Conservation (phyloP, 2,113 vertebrate genomes). For the Erythrolamprus reginae region DNA sequence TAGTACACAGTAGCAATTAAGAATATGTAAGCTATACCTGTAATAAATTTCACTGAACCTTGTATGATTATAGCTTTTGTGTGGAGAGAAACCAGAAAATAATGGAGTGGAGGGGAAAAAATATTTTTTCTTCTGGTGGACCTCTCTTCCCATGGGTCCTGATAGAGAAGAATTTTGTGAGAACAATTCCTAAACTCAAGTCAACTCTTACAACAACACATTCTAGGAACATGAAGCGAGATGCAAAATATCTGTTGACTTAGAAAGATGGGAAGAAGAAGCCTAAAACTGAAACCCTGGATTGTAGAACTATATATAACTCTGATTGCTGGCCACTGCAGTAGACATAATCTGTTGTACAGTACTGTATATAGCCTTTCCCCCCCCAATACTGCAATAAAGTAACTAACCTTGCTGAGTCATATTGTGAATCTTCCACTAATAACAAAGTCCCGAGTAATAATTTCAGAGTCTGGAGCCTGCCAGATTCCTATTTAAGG, state of each 20-base stretch:
- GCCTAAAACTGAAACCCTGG: neutral
- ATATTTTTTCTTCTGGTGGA: neutral
- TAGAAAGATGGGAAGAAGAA: neutral
- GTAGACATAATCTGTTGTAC: neutral
- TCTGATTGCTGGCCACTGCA: neutral
- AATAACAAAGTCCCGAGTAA: neutral
- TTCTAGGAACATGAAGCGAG: neutral
- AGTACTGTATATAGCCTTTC: neutral
- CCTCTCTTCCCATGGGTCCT: neutral
- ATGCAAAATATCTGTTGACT: neutral
- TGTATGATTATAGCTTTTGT: neutral
- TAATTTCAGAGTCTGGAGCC: neutral
- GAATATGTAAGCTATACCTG: neutral
- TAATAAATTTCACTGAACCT: neutral
- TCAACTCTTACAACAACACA: neutral
- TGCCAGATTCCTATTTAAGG: neutral
- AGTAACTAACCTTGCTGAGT: neutral
- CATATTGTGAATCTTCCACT: neutral
- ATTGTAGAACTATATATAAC: neutral
- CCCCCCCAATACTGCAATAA: neutral
- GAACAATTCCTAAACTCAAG: neutral
- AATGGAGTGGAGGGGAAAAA: neutral
- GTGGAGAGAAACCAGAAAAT: neutral
- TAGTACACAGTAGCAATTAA: neutral
- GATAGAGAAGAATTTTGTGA: neutral